These are phyloP conservation scores for Protobothrops flavoviridis DNA, from an alignment of 2,113 vertebrate genomes.

Conservation along the genomic window DNA sequence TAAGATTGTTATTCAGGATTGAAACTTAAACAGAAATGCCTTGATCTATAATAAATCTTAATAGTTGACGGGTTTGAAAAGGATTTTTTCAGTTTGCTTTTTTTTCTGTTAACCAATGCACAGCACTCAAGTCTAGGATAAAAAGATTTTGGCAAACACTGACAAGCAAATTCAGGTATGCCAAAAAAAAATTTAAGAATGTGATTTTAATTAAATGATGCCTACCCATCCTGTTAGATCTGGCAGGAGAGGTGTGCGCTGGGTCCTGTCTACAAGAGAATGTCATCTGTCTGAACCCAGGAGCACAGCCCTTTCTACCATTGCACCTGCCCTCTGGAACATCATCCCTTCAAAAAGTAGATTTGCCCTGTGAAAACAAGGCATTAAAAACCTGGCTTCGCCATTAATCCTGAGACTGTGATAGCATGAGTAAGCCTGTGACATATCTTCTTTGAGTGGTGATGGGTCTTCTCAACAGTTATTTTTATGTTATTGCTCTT, in stretches of 20 bases:
- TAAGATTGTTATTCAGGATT: not conserved
- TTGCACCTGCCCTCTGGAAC: not conserved
- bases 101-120: not conserved
- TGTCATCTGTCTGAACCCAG: not conserved
- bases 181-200: not conserved
- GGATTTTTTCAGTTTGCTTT: not conserved
- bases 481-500: not conserved
- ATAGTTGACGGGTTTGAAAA: not conserved
- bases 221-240: not conserved
- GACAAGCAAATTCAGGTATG: not conserved
- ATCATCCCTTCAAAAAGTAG: not conserved
- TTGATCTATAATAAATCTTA: not conserved
- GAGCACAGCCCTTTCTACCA: not conserved
- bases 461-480: not conserved
- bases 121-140: not conserved
- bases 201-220: not conserved
- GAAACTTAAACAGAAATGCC: not conserved
- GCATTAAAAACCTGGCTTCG: not conserved
- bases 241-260: not conserved
- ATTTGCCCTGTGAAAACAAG: not conserved
- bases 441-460: not conserved
- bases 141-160: not conserved
- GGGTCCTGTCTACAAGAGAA: not conserved
- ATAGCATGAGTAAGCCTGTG: not conserved
- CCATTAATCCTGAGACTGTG: not conserved